Evolutionary conservation across 1,140 invertebrate genomes (phyloP), one percentile per base, ranked within the genome.

Genomic region (Dreissena polymorpha): DNA sequence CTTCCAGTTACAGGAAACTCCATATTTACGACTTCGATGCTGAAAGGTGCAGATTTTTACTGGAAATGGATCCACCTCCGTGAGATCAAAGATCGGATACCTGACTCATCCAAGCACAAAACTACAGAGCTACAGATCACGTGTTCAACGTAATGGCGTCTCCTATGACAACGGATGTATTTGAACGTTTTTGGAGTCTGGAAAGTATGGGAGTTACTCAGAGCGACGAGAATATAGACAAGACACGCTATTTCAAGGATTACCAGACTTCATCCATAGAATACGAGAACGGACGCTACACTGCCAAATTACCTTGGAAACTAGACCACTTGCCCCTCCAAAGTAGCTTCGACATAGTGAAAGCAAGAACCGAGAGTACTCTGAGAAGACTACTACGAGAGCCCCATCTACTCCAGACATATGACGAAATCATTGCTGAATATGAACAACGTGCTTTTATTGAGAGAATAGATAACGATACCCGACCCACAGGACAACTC

Each of bases 261-360:
- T 25, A 39, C 12, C 70, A 81, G 23, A 55, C 65, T 14, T n/a
- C 70, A 16, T 64, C 18, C 13, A 65, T 81, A 16, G 14, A 55
- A 67, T 67, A 64, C 68, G 27, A 65, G 21, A 25, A 75, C 29
- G 74, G 65, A 18, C 57, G 49, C 16, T 86, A 85, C 55, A 55
- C 27, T n/a, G 85, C 73, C 16, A 79, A 65, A 51, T 50, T 86
- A 50, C 85, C 85, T 69, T 85, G 79, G 79, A 85, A 85, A 83
- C 55, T 16, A 39, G 75, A 78, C n/a, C 65, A 71, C 55, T 18
- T 65, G 27, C 51, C 57, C 23, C 53, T 77, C n/a, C 82, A 65
- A 14, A 78, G 10, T 14, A 84, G 77, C 49, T 78, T 27, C 23
- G 57, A 72, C 18, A 55, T 84, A 18, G 21, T 69, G 0, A 78